Base-by-base conservation (phyloP, 2,888 invertebrate species). In the Drosophila koepferae region DNA sequence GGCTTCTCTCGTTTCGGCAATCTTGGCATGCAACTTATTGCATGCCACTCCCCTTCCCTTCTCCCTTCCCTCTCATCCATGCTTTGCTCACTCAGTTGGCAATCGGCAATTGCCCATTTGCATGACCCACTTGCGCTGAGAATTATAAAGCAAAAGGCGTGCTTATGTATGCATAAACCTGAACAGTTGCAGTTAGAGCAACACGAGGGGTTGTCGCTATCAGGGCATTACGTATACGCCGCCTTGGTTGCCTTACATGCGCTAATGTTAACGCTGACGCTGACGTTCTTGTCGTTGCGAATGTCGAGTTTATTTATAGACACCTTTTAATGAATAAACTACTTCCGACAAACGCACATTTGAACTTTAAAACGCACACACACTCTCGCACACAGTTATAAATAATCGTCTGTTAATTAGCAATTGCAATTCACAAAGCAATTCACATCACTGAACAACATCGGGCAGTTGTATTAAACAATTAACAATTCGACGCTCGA, bases 281-380 rank as follows among this genome's bases (percentile, higher is more conserved):
- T 79, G 72, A 61, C 62, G 65, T 28, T 49, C 61, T 65, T 79
- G 72, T 63, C 62, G 65, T 28, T 49, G 63, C 65, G 70, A 75
- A 70, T 74, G 63, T 65, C 63, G 48, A 41, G 65, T 80, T 69
- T 85, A 85, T 85, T 82, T 76, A 78, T 85, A 80, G 80, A 70
- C 56, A 56, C 63, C 56, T 81, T 76, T 62, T 70, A 82, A 74
- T 76, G 78, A 63, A 72, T 68, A 78, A 87, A 78, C 80, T 62
- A 78, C 82, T 87, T 85, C 87, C 87, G 82, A 68, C 73, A 77
- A 82, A 80, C 82, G 87, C 84, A 87, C 78, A 82, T 59, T 84
- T 87, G 76, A 85, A 87, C 85, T 82, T 84, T 86, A 56, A 72
- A 59, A 58, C 14, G 12, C 23, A 36, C 43, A 23, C 55, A 31